A percentile compares a stretch with the other conserved stretches of the same genome.
phyloP scores from a whole-genome alignment of 2,888 invertebrate genomes.

The Myopa tessellatipennis region DNA sequence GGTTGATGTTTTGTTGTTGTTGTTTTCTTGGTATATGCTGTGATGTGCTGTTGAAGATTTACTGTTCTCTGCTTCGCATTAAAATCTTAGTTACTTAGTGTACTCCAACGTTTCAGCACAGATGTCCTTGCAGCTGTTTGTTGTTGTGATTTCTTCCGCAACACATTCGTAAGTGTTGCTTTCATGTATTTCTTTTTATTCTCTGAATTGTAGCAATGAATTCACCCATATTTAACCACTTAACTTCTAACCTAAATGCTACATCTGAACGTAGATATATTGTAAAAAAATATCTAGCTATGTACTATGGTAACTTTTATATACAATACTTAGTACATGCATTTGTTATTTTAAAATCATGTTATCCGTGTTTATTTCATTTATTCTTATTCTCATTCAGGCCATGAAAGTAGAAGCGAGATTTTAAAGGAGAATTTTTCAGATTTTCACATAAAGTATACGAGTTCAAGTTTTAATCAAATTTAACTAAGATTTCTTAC shows the following conservation, averaged over 20 bases:
- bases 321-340: too few relatives aligned
- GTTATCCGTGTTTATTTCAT: too few relatives aligned
- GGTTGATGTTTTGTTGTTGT: neutral
- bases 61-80: neutral
- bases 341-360: too few relatives aligned
- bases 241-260: neutral
- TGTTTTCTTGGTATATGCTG: neutral
- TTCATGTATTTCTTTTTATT: neutral
- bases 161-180: neutral
- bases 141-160: neutral
- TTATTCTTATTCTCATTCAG: too few relatives aligned
- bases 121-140: constrained; percentile 12
- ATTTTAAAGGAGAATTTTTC: too few relatives aligned
- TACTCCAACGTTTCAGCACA: constrained; percentile 10
- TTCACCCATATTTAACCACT: constrained; percentile 31
- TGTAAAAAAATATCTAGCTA: too few relatives aligned
- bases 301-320: too few relatives aligned
- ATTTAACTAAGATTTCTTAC: too few relatives aligned
- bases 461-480: too few relatives aligned
- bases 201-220: neutral
- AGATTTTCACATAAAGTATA: too few relatives aligned
- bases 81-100: neutral
- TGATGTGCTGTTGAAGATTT: constrained; percentile 1
- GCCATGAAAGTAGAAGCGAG: too few relatives aligned
- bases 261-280: too few relatives aligned